Base-by-base conservation (phyloP, 2,888 invertebrate genomes). In the Argyresthia goedartella region DNA sequence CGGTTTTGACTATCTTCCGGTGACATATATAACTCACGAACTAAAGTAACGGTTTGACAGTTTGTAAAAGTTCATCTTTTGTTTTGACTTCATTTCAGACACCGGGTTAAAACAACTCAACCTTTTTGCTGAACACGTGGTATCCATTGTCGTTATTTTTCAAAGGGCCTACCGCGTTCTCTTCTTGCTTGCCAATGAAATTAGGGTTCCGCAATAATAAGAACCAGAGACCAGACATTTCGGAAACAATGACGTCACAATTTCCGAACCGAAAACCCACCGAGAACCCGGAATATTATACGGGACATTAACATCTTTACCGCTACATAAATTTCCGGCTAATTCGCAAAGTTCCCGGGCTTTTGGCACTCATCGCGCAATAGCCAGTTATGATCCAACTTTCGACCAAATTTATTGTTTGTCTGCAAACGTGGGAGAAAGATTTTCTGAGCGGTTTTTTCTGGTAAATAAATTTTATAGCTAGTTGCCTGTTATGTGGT, bases 221-320 rank as follows among this genome's bases (percentile, higher is more conserved):
- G 41, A 11, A 41, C 6, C 41, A 41, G 13, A 41, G 11, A 10
- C 41, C 41, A 41, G 41, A 41, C 41, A 13, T 25, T 25, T 13
- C 41, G 13, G 10, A 11, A 41, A 41, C 13, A 41, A 25, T 25
- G 25, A 25, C 25, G 34, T 34, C 47, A 47, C 47, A 47, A 47
- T 34, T 25, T 47, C 34, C 34, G 47, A 34, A 62, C 55, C 60
- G 59, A 63, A 56, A 59, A 60, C 56, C 52, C 57, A 55, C 50
- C 55, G 64, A 59, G 52, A 50, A 42, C 34, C 39, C 16, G 41
- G 54, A 53, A 59, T 68, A 71, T 73, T 74, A 68, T 61, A 66
- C 69, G 75, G 67, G 62, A 75, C 75, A 75, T 76, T 76, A 74
- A 63, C 73, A 68, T 69, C 65, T 73, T 69, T 66, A 70, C 71